Percentiles rank a stretch among this genome's conserved stretches.
These are phyloP conservation scores for Tipula vernalis DNA, from an alignment of 2,888 invertebrate genomes.

Conservation along the genomic window DNA sequence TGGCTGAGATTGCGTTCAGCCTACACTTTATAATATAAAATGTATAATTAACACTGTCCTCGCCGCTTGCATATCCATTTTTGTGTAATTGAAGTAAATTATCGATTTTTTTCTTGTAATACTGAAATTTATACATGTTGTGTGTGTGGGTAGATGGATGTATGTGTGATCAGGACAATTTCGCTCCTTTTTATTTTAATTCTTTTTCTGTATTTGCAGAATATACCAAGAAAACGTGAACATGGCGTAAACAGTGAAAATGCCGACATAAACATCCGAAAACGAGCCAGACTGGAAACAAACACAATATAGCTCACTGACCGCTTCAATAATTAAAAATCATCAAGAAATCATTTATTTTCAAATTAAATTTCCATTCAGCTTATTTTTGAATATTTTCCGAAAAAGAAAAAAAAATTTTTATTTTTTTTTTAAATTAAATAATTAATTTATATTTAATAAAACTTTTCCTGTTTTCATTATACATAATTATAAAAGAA, in stretches of 20 bases:
- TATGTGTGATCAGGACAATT: neutral
- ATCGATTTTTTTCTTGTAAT: neutral
- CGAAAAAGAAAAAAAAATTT: neutral
- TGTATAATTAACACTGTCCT: neutral
- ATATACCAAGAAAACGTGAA: neutral
- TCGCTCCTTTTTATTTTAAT: neutral
- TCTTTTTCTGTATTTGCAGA: neutral
- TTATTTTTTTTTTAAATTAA: neutral
- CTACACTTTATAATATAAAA: neutral
- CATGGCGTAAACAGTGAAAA: neutral
- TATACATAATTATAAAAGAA: neutral
- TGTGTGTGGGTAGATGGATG: neutral
- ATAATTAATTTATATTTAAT: neutral
- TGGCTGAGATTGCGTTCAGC: neutral
- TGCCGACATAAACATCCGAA: neutral
- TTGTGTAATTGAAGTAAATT: neutral
- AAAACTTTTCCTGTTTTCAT: neutral
- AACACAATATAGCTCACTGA: neutral
- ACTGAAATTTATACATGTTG: neutral
- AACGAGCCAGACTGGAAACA: constrained; percentile 8
- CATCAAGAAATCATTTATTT: neutral
- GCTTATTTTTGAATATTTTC: neutral
- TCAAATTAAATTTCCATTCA: neutral
- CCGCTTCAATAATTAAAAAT: neutral
- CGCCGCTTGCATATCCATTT: neutral